These are phyloP conservation scores for Oncopodura yosiiana DNA, from an alignment of 1,140 invertebrate species.

Conservation along the genomic window DNA sequence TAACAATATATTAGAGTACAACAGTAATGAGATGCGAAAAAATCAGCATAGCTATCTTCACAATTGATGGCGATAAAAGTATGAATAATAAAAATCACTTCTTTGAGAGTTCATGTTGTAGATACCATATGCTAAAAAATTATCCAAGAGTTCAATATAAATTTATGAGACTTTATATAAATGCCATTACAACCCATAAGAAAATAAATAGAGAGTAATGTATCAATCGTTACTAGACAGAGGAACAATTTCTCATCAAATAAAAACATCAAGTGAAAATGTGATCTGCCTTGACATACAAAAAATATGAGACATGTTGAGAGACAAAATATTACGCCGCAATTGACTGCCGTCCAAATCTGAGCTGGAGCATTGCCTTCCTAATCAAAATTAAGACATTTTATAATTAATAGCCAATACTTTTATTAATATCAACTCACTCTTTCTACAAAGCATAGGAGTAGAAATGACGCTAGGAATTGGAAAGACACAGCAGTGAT, in stretches of 20 bases:
- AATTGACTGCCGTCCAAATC: slow-evolving; percentile 26
- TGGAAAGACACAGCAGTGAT: slow-evolving; percentile 19
- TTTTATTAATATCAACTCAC: background rate
- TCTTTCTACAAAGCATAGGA: slow-evolving; percentile 20
- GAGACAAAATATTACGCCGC: slow-evolving; percentile 21
- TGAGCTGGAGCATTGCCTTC: slow-evolving; percentile 17
- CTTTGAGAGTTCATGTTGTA: no score
- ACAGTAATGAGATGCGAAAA: no score
- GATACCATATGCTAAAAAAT: no score
- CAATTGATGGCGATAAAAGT: no score
- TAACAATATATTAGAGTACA: no score
- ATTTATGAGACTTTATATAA: no score
- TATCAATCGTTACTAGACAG: slow-evolving; percentile 16
- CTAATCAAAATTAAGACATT: slow-evolving; percentile 6
- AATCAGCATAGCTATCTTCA: no score
- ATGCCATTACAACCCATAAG: slow-evolving; percentile 26
- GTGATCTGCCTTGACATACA: slow-evolving; percentile 19
- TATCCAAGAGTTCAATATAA: no score
- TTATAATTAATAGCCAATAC: background rate
- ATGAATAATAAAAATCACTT: no score
- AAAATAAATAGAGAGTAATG: slow-evolving; percentile 27
- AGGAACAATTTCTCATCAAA: slow-evolving; percentile 24
- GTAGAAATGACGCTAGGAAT: slow-evolving; percentile 16
- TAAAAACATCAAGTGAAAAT: slow-evolving; percentile 7
- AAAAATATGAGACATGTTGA: slow-evolving; percentile 19